A percentile compares a stretch with the other conserved stretches of the same genome.
phyloP scores from a whole-genome alignment of 2,113 vertebrate genomes.

The Indri indri region DNA sequence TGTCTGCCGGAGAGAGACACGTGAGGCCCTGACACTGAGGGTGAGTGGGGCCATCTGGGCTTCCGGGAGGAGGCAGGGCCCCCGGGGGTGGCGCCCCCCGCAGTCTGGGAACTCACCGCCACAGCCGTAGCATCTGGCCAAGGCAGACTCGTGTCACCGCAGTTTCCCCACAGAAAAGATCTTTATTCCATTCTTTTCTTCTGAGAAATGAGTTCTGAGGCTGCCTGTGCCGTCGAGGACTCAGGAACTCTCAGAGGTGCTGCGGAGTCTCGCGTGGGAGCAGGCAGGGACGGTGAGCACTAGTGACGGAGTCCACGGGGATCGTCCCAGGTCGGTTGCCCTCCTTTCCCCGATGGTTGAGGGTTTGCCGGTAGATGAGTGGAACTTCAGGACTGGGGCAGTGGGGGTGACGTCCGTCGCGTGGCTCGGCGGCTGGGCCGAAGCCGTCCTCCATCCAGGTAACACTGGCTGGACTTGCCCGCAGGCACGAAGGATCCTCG shows the following conservation, averaged over 20 bases:
- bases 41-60: neutral
- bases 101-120: neutral
- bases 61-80: neutral
- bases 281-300: neutral
- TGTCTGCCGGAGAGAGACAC: accelerated
- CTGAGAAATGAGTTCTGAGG: neutral
- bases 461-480: no score
- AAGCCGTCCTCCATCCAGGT: neutral
- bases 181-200: neutral
- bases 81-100: neutral
- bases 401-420: neutral
- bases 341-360: neutral
- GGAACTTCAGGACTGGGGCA: neutral
- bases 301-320: neutral
- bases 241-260: neutral
- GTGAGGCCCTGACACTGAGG: neutral
- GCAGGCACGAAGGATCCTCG: neutral
- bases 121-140: neutral
- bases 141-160: neutral
- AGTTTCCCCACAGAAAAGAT: neutral
- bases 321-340: neutral
- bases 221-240: neutral
- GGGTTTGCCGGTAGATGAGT: neutral
- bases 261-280: accelerated
- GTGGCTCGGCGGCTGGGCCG: no score